A percentile compares a stretch with the other conserved stretches of the same genome.
phyloP scores from a whole-genome alignment of 2,797 vertebrate species.

The Pangasius sanitwongsei region DNA sequence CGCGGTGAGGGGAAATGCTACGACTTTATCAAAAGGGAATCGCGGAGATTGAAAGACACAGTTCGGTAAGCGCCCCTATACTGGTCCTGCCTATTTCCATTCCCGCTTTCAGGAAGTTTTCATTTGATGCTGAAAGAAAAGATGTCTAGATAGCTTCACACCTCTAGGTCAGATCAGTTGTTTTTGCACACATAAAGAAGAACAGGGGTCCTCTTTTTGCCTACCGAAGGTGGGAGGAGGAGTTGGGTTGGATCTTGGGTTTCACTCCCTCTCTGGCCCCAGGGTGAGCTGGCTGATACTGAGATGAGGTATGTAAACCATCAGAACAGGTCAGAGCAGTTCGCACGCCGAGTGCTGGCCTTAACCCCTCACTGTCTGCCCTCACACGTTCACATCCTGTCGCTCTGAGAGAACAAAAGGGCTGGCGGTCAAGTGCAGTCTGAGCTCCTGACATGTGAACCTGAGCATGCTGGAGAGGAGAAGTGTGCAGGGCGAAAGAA shows the following conservation, averaged over 20 bases:
- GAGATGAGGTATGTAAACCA: constrained; percentile 55
- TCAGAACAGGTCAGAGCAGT: constrained; percentile 60
- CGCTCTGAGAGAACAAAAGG: constrained; percentile 28
- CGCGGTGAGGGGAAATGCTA: constrained; percentile 48
- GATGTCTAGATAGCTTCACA: constrained; percentile 73
- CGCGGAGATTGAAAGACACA: constrained; percentile 79
- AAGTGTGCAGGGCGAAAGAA: not conserved
- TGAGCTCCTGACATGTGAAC: constrained; percentile 37
- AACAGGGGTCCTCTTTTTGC: constrained; percentile 75
- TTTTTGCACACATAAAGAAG: constrained; percentile 76
- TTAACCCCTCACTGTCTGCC: constrained; percentile 58
- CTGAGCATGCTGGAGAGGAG: constrained; percentile 22
- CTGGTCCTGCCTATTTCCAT: constrained; percentile 61
- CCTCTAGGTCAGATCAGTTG: constrained; percentile 84
- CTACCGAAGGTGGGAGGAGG: constrained; percentile 26
- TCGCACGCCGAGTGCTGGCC: constrained; percentile 41
- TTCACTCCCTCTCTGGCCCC: constrained; percentile 53
- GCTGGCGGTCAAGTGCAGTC: constrained; percentile 33
- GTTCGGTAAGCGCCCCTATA: constrained; percentile 56
- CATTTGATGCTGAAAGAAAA: constrained; percentile 85
- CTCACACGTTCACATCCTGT: constrained; percentile 20
- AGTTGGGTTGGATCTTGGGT: constrained; percentile 44
- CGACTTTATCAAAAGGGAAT: constrained; percentile 70
- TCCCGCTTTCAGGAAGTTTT: constrained; percentile 76
- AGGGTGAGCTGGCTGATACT: constrained; percentile 57